Evolutionary conservation across 2,888 invertebrate genomes (phyloP).

Genomic region (Daptonema setosum): DNA sequence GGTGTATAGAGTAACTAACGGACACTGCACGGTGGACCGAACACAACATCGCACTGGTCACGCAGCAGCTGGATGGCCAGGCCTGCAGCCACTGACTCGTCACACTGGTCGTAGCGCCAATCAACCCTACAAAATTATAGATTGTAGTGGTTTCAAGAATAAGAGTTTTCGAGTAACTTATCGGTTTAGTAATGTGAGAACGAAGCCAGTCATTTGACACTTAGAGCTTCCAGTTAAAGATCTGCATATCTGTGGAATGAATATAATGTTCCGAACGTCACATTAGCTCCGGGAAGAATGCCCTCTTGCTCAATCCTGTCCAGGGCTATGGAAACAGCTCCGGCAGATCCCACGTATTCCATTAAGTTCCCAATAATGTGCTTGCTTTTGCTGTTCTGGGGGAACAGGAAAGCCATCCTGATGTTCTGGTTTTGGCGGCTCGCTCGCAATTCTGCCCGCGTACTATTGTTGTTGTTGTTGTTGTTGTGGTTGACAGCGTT

Average conservation of each 20-base stretch:
- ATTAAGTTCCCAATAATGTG: not conserved
- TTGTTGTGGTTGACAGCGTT: too few relatives aligned
- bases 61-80: conserved; percentile 2
- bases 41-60: conserved; percentile 3
- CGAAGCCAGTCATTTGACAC: too few relatives aligned
- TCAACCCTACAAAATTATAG: not conserved
- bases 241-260: too few relatives aligned
- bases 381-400: not conserved
- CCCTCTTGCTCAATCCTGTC: conserved; percentile 4
- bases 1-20: not conserved
- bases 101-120: conserved; percentile 8
- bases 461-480: too few relatives aligned
- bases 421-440: not conserved
- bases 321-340: conserved; percentile 5
- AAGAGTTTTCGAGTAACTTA: too few relatives aligned
- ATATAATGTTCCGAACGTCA: conserved; percentile 4
- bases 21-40: not conserved
- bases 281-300: conserved; percentile 6
- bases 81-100: conserved; percentile 6
- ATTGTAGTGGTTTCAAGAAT: too few relatives aligned
- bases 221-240: too few relatives aligned
- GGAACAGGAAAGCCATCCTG: not conserved
- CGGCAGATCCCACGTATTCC: conserved; percentile 4
- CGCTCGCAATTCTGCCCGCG: too few relatives aligned
- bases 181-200: too few relatives aligned